Conservation (phyloP, 2,888 invertebrate species). For the Drosophila peninsularis region DNA sequence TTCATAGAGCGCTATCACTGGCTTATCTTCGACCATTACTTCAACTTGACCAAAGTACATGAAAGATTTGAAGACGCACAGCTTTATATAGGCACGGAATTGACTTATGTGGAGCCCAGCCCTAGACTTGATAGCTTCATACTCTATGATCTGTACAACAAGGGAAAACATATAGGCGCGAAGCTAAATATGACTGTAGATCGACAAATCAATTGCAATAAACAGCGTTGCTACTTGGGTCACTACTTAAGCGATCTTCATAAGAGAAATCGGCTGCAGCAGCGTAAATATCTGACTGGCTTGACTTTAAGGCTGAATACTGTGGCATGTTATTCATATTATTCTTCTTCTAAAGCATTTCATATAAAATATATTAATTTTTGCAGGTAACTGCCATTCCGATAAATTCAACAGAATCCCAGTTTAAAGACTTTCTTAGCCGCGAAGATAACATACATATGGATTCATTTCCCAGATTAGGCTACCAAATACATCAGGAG, state of each 20-base stretch:
- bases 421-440: constrained; percentile 45
- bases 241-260: constrained; percentile 71
- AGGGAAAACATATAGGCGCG: constrained; percentile 80
- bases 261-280: constrained; percentile 61
- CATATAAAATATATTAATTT: neutral
- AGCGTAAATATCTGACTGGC: constrained; percentile 75
- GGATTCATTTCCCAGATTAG: constrained; percentile 69
- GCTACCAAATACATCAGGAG: constrained; percentile 60
- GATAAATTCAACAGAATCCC: constrained; percentile 34
- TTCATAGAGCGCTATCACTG: constrained; percentile 73
- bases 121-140: constrained; percentile 28
- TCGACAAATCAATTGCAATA: constrained; percentile 64
- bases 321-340: constrained; percentile 57
- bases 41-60: constrained; percentile 36
- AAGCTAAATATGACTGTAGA: constrained; percentile 80
- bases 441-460: constrained; percentile 48
- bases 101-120: constrained; percentile 65
- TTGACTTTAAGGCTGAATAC: constrained; percentile 70
- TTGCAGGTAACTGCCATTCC: constrained; percentile 63
- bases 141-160: constrained; percentile 83
- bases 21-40: constrained; percentile 71
- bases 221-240: constrained; percentile 40
- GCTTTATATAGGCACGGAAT: constrained; percentile 76
- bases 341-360: neutral
- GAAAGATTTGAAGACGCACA: constrained; percentile 62